phyloP scores from a whole-genome alignment of 2,888 invertebrate genomes.

The Plemyria rubiginata region DNA sequence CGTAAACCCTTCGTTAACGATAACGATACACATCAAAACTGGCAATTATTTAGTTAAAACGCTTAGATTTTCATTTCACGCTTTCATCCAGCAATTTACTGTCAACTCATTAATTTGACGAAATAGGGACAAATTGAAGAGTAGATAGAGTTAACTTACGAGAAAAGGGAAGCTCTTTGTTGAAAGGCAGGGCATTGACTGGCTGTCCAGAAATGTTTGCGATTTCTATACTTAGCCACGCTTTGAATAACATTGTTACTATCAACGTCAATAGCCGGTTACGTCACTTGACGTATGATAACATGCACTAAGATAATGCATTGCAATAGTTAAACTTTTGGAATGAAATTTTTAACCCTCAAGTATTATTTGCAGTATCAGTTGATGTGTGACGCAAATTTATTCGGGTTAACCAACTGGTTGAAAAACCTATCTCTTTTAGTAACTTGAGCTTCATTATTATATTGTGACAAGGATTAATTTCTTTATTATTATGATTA shows the following conservation, averaged over 20 bases:
- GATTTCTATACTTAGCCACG: constrained; percentile 33
- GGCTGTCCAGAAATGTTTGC: constrained; percentile 30
- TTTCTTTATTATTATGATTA: too few relatives aligned
- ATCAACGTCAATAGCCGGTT: constrained; percentile 3
- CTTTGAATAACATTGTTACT: constrained; percentile 19
- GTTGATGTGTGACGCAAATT: too few relatives aligned
- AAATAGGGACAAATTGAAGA: neutral
- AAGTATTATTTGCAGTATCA: too few relatives aligned
- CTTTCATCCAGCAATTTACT: constrained; percentile 1
- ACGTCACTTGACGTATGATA: neutral
- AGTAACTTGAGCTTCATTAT: too few relatives aligned
- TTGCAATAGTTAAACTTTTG: neutral
- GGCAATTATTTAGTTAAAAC: constrained; percentile 2
- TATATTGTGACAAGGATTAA: too few relatives aligned
- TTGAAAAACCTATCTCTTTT: too few relatives aligned
- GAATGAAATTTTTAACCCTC: too few relatives aligned
- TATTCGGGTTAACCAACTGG: too few relatives aligned
- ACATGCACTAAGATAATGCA: neutral
- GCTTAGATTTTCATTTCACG: constrained; percentile 7
- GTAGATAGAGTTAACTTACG: neutral
- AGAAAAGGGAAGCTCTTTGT: constrained; percentile 18
- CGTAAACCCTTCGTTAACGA: neutral
- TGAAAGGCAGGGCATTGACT: constrained; percentile 39
- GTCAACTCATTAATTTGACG: constrained; percentile 2
- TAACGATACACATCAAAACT: constrained; percentile 4